A percentile compares a stretch with the other conserved stretches of the same genome.
These are phyloP conservation scores for Morelia viridis DNA, from an alignment of 2,797 vertebrate genomes.

Conservation along the genomic window DNA sequence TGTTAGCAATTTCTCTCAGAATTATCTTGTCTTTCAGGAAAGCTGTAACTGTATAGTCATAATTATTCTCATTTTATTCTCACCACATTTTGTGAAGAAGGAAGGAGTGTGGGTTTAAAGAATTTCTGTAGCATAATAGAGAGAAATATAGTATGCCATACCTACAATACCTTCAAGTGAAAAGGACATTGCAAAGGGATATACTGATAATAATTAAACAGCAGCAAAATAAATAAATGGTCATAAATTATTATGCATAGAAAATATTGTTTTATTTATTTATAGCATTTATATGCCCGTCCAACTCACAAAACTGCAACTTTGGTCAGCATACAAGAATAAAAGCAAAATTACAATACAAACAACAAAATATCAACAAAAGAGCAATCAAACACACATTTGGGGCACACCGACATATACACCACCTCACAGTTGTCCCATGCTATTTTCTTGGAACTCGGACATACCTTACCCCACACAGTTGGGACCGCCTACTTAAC, in stretches of 20 bases:
- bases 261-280: background rate
- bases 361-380: background rate
- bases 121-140: slow-evolving; percentile 51
- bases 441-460: background rate
- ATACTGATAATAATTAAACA: slow-evolving; percentile 50
- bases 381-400: background rate
- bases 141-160: slow-evolving; percentile 36
- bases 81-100: slow-evolving; percentile 61
- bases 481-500: background rate
- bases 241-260: background rate
- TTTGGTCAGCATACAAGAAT: background rate
- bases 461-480: background rate
- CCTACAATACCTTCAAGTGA: slow-evolving; percentile 54
- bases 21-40: slow-evolving; percentile 68
- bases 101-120: slow-evolving; percentile 56
- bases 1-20: slow-evolving; percentile 69
- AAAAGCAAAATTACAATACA: background rate
- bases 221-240: slow-evolving; percentile 29
- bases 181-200: slow-evolving; percentile 48
- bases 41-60: slow-evolving; percentile 60
- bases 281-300: background rate
- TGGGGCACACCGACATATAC: background rate
- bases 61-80: slow-evolving; percentile 69
- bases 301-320: background rate
- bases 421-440: background rate